These are phyloP conservation scores for Falco naumanni DNA, from an alignment of 2,797 vertebrate species.

Conservation along the genomic window DNA sequence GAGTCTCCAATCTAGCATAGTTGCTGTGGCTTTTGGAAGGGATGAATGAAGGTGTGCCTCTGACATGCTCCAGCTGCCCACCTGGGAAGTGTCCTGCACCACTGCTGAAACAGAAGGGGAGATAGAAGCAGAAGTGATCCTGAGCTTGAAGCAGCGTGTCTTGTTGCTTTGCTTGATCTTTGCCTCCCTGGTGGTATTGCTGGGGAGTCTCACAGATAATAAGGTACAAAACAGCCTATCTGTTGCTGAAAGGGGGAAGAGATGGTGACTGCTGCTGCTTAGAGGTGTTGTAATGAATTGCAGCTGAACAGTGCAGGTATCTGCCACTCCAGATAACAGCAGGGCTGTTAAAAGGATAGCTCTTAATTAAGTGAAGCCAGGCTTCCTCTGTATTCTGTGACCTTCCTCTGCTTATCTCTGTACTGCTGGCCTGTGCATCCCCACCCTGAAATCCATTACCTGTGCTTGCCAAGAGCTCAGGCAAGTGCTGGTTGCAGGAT, in stretches of 20 bases:
- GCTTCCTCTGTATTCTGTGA: not conserved
- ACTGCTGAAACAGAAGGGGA: not conserved
- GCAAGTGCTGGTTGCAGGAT: not conserved
- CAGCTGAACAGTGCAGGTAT: not conserved
- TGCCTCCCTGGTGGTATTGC: not conserved
- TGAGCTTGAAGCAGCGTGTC: not conserved
- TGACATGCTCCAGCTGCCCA: rapidly evolving
- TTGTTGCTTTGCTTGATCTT: not conserved
- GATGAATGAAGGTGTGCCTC: no score
- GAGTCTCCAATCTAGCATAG: not conserved
- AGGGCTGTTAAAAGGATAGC: not conserved
- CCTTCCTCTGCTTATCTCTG: not conserved
- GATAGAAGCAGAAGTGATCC: not conserved
- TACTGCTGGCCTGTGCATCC: not conserved
- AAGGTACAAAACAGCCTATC: not conserved
- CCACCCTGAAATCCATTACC: not conserved
- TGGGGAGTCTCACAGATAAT: not conserved
- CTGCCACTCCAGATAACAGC: not conserved
- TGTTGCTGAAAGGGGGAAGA: not conserved
- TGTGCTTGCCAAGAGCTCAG: not conserved
- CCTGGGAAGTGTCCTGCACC: not conserved
- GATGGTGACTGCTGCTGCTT: not conserved
- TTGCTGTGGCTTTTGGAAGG: not conserved
- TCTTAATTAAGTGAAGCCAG: not conserved
- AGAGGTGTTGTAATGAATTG: not conserved